Base-by-base conservation (phyloP, 1,140 invertebrate species). In the Hyposmocoma kahamanoa region DNA sequence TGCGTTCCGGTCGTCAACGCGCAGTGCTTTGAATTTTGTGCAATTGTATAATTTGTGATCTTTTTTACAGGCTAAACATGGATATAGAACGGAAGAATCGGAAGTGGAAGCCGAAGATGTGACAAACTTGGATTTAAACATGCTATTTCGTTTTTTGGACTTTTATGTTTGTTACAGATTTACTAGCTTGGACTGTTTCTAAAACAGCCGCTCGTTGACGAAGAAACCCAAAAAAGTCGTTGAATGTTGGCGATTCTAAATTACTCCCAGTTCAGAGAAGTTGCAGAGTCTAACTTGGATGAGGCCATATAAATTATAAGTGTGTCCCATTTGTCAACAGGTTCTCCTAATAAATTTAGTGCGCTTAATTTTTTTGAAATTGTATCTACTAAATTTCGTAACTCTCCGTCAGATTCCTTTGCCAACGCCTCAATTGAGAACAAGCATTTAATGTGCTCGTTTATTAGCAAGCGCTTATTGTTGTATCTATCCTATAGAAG, bases 211-310 rank as follows among this genome's bases (percentile, higher is more conserved):
- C 34, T 9, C 34, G 34, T 38, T 38, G 34, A 38, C 34, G 34
- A 38, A 38, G 34, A 38, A 38, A 38, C 13, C 19, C 34, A 17
- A 17, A 38, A 38, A 38, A 38, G n/a, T 38, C 18, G 9, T 15
- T 38, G 9, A 38, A 19, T 19, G 34, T 38, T 38, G 34, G 11
- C 19, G 34, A 2, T 38, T 38, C 34, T 19, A 38, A 2, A 38
- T 19, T 38, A 1, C 18, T 38, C 34, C 34, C 34, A 38, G 9
- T 38, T 8, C 19, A n/a, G n/a, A 2, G 34, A 10, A 38, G 34
- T 38, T 38, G 50, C 50, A 32, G 46, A 26, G 42, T 46, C 30
- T 28, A 32, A 11, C 21, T 34, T 46, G 43, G 39, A 28, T 28
- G 11, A 6, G 6, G 11, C 24, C 5, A 28, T 28, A 11, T 28